These are phyloP conservation scores for Mythimna pallens DNA, from an alignment of 2,888 invertebrate species.

Conservation along the genomic window DNA sequence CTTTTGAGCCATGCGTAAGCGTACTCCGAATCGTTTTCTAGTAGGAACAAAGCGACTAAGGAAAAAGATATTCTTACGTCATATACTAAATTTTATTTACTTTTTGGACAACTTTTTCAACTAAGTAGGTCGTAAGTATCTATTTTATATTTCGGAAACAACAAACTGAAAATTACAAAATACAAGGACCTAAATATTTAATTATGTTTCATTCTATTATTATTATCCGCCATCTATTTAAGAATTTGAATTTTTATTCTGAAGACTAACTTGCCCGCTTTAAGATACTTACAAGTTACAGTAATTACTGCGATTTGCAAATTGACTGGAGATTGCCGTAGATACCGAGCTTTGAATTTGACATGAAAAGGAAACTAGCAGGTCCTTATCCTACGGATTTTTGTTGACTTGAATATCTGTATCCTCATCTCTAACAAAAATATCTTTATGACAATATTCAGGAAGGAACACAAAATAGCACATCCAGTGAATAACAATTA, in stretches of 20 bases:
- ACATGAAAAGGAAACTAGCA: neutral
- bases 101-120: too few species aligned
- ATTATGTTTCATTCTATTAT: conserved; percentile 2
- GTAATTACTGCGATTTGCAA: neutral
- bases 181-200: too few species aligned
- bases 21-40: conserved; percentile 19
- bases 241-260: neutral
- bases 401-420: neutral
- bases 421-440: neutral
- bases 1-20: conserved; percentile 16
- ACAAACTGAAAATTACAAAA: neutral
- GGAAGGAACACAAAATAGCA: conserved; percentile 10
- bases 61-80: too few species aligned
- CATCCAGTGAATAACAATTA: conserved; percentile 68
- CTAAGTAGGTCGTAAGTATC: neutral
- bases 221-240: neutral
- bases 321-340: neutral
- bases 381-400: too few species aligned
- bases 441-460: neutral
- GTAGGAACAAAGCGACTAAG: neutral
- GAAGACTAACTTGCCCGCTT: neutral
- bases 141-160: neutral
- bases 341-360: neutral
- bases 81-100: too few species aligned
- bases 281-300: neutral